Percentiles rank a stretch among this genome's conserved stretches.
Conservation (phyloP, 2,888 invertebrate species). For the Agelastica alni region DNA sequence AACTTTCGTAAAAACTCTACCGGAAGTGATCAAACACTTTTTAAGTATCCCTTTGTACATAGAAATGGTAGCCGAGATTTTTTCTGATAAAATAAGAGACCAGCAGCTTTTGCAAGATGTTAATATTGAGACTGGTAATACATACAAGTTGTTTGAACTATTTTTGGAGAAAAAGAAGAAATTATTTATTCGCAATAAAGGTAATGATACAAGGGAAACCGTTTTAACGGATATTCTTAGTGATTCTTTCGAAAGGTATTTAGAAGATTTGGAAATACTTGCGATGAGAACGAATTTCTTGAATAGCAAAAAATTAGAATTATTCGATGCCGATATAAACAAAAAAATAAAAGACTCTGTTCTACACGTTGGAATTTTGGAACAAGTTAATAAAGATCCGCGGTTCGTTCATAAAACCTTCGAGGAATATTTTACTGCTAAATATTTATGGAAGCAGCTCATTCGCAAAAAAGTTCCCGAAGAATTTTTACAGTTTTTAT, state of each 20-base stretch:
- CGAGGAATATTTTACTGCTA: constrained; percentile 10
- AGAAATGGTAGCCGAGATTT: constrained; percentile 8
- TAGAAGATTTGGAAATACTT: constrained; percentile 8
- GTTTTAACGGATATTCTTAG: neutral
- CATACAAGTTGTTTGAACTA: constrained; percentile 1
- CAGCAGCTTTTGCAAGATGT: neutral
- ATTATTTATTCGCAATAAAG: neutral
- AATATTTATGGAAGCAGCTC: neutral
- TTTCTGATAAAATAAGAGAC: neutral
- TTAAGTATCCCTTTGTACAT: constrained; percentile 2
- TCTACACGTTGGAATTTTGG: neutral
- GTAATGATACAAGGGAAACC: neutral
- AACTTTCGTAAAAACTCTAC: constrained; percentile 1
- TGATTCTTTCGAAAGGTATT: constrained; percentile 2
- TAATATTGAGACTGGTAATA: neutral
- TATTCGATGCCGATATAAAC: neutral
- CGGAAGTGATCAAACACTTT: neutral
- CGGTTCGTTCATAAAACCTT: constrained; percentile 6
- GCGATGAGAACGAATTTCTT: constrained; percentile 1
- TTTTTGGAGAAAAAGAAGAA: neutral
- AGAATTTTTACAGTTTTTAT: neutral
- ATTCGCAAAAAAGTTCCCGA: neutral
- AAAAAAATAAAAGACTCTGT: neutral
- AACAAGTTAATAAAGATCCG: neutral
- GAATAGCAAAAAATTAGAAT: neutral